These are phyloP conservation scores for Apodemus speciosus DNA, from an alignment of 2,113 vertebrate species.

Conservation along the genomic window DNA sequence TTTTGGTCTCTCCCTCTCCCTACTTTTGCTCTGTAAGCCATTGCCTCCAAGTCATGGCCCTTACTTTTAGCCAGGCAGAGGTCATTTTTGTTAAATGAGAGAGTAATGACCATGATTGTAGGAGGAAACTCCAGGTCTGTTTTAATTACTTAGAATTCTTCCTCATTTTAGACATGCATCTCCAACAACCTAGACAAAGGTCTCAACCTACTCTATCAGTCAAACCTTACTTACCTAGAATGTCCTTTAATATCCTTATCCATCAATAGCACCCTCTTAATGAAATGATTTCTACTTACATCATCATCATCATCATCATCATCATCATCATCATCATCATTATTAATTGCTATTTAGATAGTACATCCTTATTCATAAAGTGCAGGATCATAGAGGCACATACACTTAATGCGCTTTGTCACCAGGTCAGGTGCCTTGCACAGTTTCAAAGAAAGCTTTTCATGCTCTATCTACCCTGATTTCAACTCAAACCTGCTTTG, in stretches of 20 bases:
- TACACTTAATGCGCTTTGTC: neutral
- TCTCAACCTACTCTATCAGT: neutral
- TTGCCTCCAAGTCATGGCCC: neutral
- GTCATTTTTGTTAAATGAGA: constrained; percentile 11
- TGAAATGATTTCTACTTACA: constrained; percentile 2
- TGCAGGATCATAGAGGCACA: neutral
- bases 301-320: neutral
- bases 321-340: neutral
- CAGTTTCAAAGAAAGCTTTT: constrained; percentile 23
- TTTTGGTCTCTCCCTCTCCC: neutral
- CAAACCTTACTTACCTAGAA: constrained; percentile 11
- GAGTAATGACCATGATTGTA: neutral
- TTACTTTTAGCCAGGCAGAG: neutral
- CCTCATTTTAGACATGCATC: neutral
- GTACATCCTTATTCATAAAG: neutral
- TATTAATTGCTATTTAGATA: constrained; percentile 24
- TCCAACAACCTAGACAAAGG: neutral
- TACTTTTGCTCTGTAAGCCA: neutral
- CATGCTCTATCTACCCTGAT: neutral
- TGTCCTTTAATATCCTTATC: neutral
- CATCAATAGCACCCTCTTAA: neutral
- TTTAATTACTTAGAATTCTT: constrained; percentile 32
- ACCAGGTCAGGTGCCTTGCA: neutral
- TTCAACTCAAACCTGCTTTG: neutral
- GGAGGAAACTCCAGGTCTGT: neutral